Conservation (phyloP, 2,888 invertebrate genomes). For the Odontocolon sp. region DNA sequence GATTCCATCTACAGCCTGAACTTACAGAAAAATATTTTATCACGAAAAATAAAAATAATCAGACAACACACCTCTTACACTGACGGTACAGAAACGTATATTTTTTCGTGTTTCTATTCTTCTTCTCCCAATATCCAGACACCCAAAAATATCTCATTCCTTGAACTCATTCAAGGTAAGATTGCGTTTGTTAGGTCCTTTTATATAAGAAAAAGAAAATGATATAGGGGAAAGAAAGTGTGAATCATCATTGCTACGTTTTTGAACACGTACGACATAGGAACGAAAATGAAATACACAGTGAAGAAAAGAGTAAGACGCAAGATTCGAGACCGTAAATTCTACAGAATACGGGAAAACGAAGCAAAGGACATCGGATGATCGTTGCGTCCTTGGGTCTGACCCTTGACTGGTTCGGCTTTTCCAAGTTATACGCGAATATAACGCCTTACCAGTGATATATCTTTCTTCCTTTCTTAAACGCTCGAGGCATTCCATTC, state of each 20-base stretch:
- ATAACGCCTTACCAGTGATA: conserved; percentile 1
- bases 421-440: conserved; percentile 21
- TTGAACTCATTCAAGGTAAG: background rate
- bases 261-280: background rate
- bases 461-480: background rate
- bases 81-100: background rate
- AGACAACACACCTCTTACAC: background rate
- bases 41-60: background rate
- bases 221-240: background rate
- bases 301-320: background rate
- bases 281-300: background rate
- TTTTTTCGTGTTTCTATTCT: background rate
- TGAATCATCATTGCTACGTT: background rate
- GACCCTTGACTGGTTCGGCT: conserved; percentile 21
- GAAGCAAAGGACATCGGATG: conserved; percentile 37
- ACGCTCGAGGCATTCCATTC: background rate
- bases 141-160: conserved; percentile 1
- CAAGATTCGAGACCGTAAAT: conserved; percentile 22
- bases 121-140: background rate
- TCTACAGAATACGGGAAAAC: conserved; percentile 23
- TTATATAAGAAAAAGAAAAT: conserved; percentile 3
- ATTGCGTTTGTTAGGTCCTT: background rate
- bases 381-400: conserved; percentile 19
- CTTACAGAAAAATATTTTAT: no score
- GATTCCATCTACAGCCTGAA: no score